Evolutionary conservation across 2,888 invertebrate species (phyloP).

Genomic region (Dysmachus trigonus): DNA sequence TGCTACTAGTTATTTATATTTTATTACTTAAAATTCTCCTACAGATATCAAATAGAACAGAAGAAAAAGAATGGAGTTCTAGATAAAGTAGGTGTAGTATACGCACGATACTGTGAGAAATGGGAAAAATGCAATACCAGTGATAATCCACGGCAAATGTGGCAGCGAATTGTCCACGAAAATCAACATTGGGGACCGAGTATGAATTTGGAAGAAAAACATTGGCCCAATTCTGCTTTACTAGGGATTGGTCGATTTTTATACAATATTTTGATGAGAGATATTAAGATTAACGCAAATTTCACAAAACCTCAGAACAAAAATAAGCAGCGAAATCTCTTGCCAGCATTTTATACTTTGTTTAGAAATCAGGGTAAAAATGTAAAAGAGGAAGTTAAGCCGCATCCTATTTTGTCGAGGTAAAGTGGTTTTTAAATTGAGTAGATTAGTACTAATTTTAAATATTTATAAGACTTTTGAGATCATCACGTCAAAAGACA

Average conservation of each 20-base stretch:
- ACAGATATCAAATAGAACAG: conserved; percentile 72
- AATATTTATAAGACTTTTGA: conserved; percentile 67
- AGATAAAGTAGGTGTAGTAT: conserved; percentile 72
- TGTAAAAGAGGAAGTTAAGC: conserved; percentile 79
- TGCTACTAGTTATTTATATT: conserved; percentile 56
- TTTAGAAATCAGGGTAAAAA: conserved; percentile 73
- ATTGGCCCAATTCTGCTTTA: conserved; percentile 75
- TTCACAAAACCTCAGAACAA: conserved; percentile 69
- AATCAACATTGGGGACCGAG: conserved; percentile 68
- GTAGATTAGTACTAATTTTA: background rate
- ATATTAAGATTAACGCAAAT: conserved; percentile 83
- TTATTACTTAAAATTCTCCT: background rate
- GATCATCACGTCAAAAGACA: conserved; percentile 72
- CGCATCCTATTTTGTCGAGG: conserved; percentile 80
- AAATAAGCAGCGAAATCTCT: conserved; percentile 66
- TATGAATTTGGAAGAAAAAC: conserved; percentile 68
- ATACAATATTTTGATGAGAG: conserved; percentile 85
- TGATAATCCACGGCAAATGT: conserved; percentile 74
- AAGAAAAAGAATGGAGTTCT: conserved; percentile 74
- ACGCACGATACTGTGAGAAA: conserved; percentile 73
- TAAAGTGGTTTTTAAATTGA: conserved; percentile 44
- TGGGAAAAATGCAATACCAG: conserved; percentile 66
- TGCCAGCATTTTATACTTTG: conserved; percentile 83
- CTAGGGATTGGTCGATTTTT: conserved; percentile 82
- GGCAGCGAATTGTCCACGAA: conserved; percentile 73